phyloP scores from a whole-genome alignment of 2,888 invertebrate genomes.

The Anoncus sp. region DNA sequence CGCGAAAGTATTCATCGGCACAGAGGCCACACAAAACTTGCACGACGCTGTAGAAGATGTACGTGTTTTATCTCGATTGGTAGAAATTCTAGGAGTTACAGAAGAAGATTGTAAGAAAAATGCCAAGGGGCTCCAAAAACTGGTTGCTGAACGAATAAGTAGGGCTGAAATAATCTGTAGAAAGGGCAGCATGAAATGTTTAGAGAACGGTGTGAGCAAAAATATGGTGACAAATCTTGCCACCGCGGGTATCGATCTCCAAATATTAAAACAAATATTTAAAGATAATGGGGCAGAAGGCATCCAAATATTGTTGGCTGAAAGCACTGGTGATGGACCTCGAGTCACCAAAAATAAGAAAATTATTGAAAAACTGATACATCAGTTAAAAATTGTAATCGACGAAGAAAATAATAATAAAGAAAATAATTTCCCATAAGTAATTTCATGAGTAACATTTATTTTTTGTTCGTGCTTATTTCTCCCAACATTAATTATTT shows the following conservation, averaged over 20 bases:
- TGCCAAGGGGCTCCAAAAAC: neutral
- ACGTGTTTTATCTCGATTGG: constrained; percentile 21
- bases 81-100: constrained; percentile 20
- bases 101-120: constrained; percentile 23
- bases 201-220: constrained; percentile 14
- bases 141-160: no score
- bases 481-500: no score
- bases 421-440: no score
- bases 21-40: constrained; percentile 22
- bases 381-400: no score
- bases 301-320: constrained; percentile 29
- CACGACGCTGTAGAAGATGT: constrained; percentile 52
- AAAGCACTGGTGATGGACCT: constrained; percentile 32
- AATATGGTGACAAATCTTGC: constrained; percentile 45
- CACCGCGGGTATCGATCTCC: constrained; percentile 34
- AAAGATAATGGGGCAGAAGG: constrained; percentile 19
- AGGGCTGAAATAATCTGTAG: neutral
- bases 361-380: constrained; percentile 35
- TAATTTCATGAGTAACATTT: no score
- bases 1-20: constrained; percentile 16
- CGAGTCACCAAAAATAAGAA: constrained; percentile 44
- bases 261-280: constrained; percentile 24
- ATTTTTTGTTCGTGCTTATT: no score
- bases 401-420: no score
- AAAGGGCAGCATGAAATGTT: neutral